Percentiles rank a stretch among this genome's conserved stretches.
phyloP scores from a whole-genome alignment of 2,797 vertebrate species.

The Vireo griseus region DNA sequence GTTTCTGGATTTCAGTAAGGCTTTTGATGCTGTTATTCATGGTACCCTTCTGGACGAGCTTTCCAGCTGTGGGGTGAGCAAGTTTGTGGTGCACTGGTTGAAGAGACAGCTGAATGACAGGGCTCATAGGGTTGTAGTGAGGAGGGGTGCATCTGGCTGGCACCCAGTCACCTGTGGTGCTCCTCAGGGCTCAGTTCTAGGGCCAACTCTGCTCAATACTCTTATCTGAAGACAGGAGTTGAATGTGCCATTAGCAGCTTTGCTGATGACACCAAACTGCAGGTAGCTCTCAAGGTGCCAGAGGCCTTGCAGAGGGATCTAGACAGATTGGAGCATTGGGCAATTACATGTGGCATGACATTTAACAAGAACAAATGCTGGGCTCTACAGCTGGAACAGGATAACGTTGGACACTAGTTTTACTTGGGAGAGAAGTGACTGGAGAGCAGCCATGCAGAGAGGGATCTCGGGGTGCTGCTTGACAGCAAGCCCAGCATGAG shows the following conservation, averaged over 20 bases:
- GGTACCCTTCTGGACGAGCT: background rate
- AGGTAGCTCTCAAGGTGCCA: background rate
- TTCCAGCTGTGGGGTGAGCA: background rate
- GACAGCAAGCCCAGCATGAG: background rate
- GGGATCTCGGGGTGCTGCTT: background rate
- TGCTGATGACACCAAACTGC: background rate
- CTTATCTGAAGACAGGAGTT: background rate
- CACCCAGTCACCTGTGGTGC: background rate
- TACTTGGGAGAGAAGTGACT: background rate
- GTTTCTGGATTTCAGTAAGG: background rate
- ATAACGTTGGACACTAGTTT: accelerated
- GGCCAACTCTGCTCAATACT: background rate
- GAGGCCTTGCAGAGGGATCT: background rate
- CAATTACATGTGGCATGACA: background rate
- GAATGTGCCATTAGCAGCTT: background rate
- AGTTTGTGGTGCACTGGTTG: accelerated
- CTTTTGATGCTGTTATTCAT: background rate
- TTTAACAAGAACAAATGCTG: background rate
- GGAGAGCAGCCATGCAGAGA: background rate
- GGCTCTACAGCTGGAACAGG: background rate
- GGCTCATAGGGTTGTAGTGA: background rate
- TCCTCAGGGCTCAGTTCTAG: background rate
- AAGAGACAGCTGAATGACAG: background rate
- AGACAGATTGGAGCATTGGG: background rate
- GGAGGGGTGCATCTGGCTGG: background rate